Evolutionary conservation across 2,797 vertebrate genomes (phyloP).

Genomic region (Harpagifer antarcticus): DNA sequence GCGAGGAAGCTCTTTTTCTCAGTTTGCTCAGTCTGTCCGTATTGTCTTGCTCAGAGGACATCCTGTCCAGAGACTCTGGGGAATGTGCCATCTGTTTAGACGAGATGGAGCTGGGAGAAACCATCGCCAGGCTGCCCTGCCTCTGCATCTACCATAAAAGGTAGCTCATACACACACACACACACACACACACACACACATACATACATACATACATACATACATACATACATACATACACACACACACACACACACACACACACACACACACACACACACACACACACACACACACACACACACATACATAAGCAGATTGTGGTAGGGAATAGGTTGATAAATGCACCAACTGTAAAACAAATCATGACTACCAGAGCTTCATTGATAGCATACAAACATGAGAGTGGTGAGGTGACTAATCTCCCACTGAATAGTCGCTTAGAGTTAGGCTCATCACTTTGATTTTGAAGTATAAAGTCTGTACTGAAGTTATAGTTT

Average conservation of each 20-base stretch:
- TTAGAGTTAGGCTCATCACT: no score
- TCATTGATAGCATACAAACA: no score
- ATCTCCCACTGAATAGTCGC: no score
- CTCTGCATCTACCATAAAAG: conserved; percentile 99
- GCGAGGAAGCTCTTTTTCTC: conserved; percentile 35
- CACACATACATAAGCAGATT: not conserved
- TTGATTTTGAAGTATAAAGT: no score
- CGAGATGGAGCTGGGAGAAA: conserved; percentile 95
- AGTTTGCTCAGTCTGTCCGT: conserved; percentile 37
- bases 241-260: conserved; percentile 15
- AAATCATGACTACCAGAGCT: not conserved
- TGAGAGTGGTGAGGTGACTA: not conserved
- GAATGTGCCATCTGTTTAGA: conserved; percentile 99
- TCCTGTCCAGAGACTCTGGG: conserved; percentile 95
- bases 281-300: not conserved
- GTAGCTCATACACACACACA: conserved; percentile 75
- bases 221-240: not conserved
- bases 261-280: conserved; percentile 3
- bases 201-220: conserved; percentile 18
- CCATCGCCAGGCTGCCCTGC: conserved; percentile 96
- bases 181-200: not conserved
- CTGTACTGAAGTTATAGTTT: no score
- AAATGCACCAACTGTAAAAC: not conserved
- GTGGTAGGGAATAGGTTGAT: not conserved
- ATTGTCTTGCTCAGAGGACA: conserved; percentile 91